Evolutionary conservation across 2,888 invertebrate genomes (phyloP).

Genomic region (Nesidiocoris tenuis): DNA sequence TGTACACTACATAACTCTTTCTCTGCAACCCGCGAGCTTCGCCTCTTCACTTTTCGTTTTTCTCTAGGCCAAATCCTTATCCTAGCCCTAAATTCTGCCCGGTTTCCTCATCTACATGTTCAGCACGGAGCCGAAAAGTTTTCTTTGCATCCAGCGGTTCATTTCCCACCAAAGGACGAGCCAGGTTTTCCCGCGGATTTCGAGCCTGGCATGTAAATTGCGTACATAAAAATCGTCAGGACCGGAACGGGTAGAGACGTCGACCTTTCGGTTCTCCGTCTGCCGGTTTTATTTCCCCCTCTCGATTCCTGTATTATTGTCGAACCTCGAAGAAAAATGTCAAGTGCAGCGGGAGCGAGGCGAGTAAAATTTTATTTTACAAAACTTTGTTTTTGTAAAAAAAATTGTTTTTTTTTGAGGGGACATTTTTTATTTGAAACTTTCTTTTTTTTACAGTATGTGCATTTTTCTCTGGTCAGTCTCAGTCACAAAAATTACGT

Average conservation of each 20-base stretch:
- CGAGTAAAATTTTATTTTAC: no score
- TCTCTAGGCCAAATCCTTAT: slow-evolving; percentile 22
- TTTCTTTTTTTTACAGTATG: no score
- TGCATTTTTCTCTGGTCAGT: no score
- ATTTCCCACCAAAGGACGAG: neutral
- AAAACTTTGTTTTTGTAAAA: no score
- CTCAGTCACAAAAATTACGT: no score
- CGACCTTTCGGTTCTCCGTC: neutral
- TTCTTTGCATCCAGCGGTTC: neutral
- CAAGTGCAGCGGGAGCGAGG: no score
- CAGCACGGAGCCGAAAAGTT: slow-evolving; percentile 37
- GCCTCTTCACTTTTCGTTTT: slow-evolving; percentile 1
- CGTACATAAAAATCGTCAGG: neutral
- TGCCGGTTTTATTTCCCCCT: no score
- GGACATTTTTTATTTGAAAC: no score
- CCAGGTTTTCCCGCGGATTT: neutral
- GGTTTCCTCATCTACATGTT: slow-evolving; percentile 37
- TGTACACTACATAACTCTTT: slow-evolving; percentile 41
- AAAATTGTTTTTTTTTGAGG: no score
- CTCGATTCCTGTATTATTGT: no score
- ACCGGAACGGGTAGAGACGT: neutral
- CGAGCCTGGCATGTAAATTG: neutral
- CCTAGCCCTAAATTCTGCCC: slow-evolving; percentile 37
- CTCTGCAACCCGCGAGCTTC: neutral
- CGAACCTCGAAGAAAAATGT: no score